Conservation (phyloP, 2,113 vertebrate genomes). For the Pleuronectes platessa region DNA sequence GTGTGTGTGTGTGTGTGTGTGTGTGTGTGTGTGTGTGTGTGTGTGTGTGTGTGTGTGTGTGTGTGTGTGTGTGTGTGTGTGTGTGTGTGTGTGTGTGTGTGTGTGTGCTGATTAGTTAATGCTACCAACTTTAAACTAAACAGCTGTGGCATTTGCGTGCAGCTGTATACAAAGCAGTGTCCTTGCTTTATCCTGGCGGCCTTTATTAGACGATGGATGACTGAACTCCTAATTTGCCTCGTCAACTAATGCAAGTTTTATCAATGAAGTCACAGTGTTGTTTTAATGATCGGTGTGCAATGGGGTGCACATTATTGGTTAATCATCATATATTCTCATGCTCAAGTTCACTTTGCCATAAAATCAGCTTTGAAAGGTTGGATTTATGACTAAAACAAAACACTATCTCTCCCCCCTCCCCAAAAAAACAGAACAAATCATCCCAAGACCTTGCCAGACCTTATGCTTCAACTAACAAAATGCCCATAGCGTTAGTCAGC, state of each 20-base stretch:
- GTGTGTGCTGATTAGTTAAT: constrained; percentile 18
- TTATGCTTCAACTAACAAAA: constrained; percentile 65
- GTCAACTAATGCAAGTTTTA: constrained; percentile 51
- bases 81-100: too few relatives aligned
- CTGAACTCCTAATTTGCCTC: constrained; percentile 44
- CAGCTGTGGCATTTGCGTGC: constrained; percentile 57
- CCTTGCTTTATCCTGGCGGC: constrained; percentile 40
- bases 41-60: constrained; percentile 12
- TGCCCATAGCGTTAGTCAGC: constrained; percentile 71
- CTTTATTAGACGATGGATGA: constrained; percentile 53
- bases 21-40: too few relatives aligned
- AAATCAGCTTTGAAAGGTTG: constrained; percentile 15
- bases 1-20: too few relatives aligned
- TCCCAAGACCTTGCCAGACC: constrained; percentile 38
- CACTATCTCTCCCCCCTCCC: constrained; percentile 26
- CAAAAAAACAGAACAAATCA: neutral
- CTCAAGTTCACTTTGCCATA: constrained; percentile 26
- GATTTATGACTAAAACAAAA: constrained; percentile 62
- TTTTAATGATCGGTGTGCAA: constrained; percentile 23
- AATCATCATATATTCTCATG: neutral
- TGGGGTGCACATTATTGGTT: constrained; percentile 13
- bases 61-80: too few relatives aligned
- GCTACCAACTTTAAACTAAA: constrained; percentile 43
- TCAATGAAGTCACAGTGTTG: constrained; percentile 18
- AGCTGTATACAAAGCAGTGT: constrained; percentile 41